These are phyloP conservation scores for Stichodactyla mertensii DNA, from an alignment of 64 coral and sea anemone species.

Conservation along the genomic window DNA sequence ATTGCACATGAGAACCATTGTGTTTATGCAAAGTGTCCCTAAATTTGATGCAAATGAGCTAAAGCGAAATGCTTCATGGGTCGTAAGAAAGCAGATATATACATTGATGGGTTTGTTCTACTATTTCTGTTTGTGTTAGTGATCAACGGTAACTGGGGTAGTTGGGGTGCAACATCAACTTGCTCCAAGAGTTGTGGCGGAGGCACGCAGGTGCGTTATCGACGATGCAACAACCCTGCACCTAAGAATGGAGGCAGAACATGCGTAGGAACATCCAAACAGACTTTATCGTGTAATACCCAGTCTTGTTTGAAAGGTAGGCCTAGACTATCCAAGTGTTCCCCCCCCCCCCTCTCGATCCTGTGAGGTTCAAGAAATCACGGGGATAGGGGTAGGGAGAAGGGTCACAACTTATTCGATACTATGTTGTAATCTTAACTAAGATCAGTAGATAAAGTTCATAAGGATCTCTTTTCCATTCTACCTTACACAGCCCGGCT, in stretches of 20 bases:
- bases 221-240: conserved; percentile 59
- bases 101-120: not conserved
- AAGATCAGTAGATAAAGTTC: too few species aligned
- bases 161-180: conserved; percentile 29
- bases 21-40: too few species aligned
- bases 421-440: too few species aligned
- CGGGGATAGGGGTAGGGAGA: too few species aligned
- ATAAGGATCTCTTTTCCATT: too few species aligned
- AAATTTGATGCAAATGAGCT: too few species aligned
- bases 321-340: not conserved
- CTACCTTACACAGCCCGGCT: too few species aligned
- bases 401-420: too few species aligned
- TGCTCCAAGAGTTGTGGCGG: conserved; percentile 53
- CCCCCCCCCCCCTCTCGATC: not conserved
- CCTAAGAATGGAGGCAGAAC: conserved; percentile 50
- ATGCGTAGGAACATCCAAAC: conserved; percentile 19
- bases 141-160: conserved; percentile 54
- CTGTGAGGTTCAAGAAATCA: too few species aligned
- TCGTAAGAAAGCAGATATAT: too few species aligned
- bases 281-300: conserved; percentile 10
- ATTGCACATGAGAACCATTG: too few species aligned
- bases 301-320: conserved; percentile 14
- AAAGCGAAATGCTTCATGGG: too few species aligned
- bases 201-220: conserved; percentile 18
- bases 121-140: not conserved